Evolutionary conservation across 2,797 vertebrate species (phyloP).

Genomic region (Iguana delicatissima): DNA sequence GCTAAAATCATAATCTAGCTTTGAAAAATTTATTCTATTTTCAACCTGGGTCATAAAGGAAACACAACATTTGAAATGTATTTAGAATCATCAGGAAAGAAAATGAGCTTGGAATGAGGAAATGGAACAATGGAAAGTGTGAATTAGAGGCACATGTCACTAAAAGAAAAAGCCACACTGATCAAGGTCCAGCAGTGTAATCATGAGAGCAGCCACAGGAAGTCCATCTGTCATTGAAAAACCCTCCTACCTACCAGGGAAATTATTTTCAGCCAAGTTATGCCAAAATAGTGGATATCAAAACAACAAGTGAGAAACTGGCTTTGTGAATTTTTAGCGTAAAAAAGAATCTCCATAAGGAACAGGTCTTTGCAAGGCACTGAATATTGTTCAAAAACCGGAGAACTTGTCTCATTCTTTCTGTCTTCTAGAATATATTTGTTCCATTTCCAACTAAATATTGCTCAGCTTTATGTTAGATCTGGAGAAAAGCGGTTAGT

Average conservation of each 20-base stretch:
- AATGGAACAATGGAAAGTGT: not conserved
- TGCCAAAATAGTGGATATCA: not conserved
- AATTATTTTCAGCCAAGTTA: constrained; percentile 2
- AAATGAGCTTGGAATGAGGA: not conserved
- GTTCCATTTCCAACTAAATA: not conserved
- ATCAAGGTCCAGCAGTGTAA: not conserved
- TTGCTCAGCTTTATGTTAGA: not conserved
- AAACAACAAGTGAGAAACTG: not conserved
- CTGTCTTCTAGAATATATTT: no score
- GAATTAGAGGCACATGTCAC: constrained; percentile 14
- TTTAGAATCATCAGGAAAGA: not conserved
- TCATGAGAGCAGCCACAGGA: not conserved
- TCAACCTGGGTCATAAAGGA: constrained; percentile 12
- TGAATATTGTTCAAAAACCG: not conserved
- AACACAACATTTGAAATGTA: not conserved
- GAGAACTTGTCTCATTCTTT: not conserved
- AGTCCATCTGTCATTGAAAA: not conserved
- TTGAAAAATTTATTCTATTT: not conserved
- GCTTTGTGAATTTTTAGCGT: not conserved
- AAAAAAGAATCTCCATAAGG: not conserved
- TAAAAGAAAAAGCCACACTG: not conserved
- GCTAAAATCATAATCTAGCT: not conserved
- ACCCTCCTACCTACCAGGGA: not conserved
- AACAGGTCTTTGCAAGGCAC: not conserved
- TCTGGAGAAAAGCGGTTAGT: not conserved